Base-by-base conservation (phyloP, 2,797 vertebrate genomes). In the Pangasius krempfi region DNA sequence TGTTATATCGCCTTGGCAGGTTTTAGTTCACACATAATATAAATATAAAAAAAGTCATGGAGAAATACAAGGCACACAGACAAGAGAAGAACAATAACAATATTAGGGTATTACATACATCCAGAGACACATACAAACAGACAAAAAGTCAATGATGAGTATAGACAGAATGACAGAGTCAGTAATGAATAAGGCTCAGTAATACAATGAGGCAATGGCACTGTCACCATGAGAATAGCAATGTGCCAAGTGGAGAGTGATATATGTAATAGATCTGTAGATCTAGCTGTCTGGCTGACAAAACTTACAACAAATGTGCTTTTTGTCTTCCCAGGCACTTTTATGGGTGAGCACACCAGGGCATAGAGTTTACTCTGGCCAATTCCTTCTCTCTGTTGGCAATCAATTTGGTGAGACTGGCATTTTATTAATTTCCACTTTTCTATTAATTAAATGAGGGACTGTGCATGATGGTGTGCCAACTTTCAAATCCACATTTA, bases 191-290 rank as follows among this genome's bases (percentile, higher is more conserved):
- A 56, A 4, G n/a, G 18, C 76, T 56, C 50, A 79, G 52, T 20
- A 54, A 79, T 79, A 79, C 18, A 44, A 73, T 22, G 37, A 73
- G 37, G 70, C 33, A 73, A 73, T 44, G 70, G 20, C 33, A 25
- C 76, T 33, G 76, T 54, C 52, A 79, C 50, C n/a, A 79, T 79
- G 52, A 79, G 14, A 79, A 79, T 54, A n/a, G 16, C n/a, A 33
- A 30, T 54, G 7, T 79, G 50, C 73, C 44, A 25, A 54, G 16
- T 56, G 16, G 27, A 52, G 75, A 78, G 75, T 52, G 47, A 78
- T 27, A 78, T 16, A 6, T 52, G 27, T 52, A 78, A 78, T 75
- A 75, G 72, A 75, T 47, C 22, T 70, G 30, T 33, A 52, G 27
- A 78, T 78, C 12, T 52, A n/a, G 25, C 47, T 22, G 4, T 25